Conservation (phyloP, 2,888 invertebrate species). For the Caenorhabditis parvicauda region DNA sequence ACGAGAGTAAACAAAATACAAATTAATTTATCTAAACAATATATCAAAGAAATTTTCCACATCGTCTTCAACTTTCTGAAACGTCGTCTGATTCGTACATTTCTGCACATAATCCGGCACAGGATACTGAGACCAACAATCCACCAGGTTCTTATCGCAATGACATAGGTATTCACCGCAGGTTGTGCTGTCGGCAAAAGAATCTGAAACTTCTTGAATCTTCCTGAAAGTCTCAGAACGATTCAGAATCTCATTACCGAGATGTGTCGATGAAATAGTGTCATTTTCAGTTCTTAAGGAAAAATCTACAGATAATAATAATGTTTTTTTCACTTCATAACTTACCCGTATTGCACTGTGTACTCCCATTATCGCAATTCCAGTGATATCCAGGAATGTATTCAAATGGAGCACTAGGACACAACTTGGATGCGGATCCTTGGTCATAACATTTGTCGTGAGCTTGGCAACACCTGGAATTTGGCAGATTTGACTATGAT, state of each 20-base stretch:
- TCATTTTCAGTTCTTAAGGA: too few relatives aligned
- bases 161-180: constrained; percentile 13
- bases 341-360: constrained; percentile 10
- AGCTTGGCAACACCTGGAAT: constrained; percentile 6
- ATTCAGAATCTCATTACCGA: too few relatives aligned
- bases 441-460: constrained; percentile 11
- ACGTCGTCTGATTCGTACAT: constrained; percentile 16
- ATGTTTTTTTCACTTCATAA: too few relatives aligned
- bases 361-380: constrained; percentile 6
- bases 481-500: not conserved
- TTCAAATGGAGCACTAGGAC: constrained; percentile 14
- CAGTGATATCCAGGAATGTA: constrained; percentile 13
- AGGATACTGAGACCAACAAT: constrained; percentile 12
- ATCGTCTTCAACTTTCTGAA: too few relatives aligned
- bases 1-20: too few relatives aligned
- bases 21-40: too few relatives aligned
- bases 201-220: too few relatives aligned
- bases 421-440: not conserved
- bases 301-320: not conserved
- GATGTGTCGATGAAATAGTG: too few relatives aligned
- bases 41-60: too few relatives aligned
- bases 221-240: too few relatives aligned
- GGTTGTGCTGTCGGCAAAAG: constrained; percentile 7
- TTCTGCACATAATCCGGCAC: constrained; percentile 6
- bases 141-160: constrained; percentile 14